phyloP scores from a whole-genome alignment of 2,888 invertebrate genomes.

The Pardosa pseudoannulata region DNA sequence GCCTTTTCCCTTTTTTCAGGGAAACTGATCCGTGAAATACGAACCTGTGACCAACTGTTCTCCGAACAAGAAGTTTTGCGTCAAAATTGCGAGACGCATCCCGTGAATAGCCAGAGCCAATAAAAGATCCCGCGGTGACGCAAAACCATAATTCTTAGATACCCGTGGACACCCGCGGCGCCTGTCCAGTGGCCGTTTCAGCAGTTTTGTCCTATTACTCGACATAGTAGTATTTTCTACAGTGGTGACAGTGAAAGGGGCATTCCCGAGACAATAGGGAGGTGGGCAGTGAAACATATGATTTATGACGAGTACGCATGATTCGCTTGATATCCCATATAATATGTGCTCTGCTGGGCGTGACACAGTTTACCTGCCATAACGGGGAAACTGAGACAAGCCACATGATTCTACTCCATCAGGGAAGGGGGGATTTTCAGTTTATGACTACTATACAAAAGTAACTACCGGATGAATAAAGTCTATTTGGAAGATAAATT shows the following conservation, averaged over 20 bases:
- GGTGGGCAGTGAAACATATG: not conserved
- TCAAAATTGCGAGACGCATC: not conserved
- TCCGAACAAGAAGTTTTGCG: not conserved
- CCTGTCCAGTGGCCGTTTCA: not conserved
- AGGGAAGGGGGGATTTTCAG: no score
- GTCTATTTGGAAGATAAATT: no score
- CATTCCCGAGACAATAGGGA: not conserved
- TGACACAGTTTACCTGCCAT: not conserved
- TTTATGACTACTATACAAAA: no score
- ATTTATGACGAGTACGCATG: not conserved
- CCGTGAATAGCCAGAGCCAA: not conserved
- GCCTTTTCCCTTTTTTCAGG: not conserved
- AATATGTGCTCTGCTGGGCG: not conserved
- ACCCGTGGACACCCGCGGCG: not conserved
- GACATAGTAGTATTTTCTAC: not conserved
- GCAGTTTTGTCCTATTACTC: not conserved
- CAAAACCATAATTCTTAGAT: not conserved
- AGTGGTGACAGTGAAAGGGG: not conserved
- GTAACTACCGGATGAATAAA: no score
- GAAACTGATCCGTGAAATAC: conserved; percentile 9
- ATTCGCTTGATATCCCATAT: not conserved
- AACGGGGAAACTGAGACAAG: not conserved
- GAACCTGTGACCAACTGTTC: not conserved
- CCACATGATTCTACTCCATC: no score
- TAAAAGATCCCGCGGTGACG: not conserved